Evolutionary conservation across 2,888 invertebrate genomes (phyloP), one percentile per base, ranked within the genome.

Genomic region (Hyposoter dolosus): DNA sequence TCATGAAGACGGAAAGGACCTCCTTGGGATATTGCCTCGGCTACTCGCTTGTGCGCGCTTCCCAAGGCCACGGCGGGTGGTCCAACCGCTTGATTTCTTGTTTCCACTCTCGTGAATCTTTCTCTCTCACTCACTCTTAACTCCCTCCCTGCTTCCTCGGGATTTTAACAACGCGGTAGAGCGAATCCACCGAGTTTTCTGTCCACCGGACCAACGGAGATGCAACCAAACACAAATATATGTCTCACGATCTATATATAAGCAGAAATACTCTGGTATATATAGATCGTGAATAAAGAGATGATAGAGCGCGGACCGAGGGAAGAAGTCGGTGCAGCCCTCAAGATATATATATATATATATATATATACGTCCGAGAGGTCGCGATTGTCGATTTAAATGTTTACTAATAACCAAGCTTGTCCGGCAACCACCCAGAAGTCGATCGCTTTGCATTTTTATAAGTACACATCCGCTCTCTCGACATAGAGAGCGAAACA

Each of bases 371-470:
- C 28, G 53, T 74, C 68, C 65, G 85, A 75, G 80, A 88, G 86
- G 85, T 90, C 92, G 92, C 92, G 92, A 94, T 93, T 93, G 93
- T 93, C 93, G 93, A 94, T 94, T 94, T 93, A 93, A 93, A 94
- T 94, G 94, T 94, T 94, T 94, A 94, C 94, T 94, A 94, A 94
- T 94, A 94, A 94, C 93, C 93, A 93, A 89, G 90, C 93, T 93
- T 94, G 94, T 93, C 92, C 91, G 90, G 92, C 93, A 94, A 92
- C 94, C 94, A 93, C 94, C 94, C 94, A 94, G 93, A 94, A 94
- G 93, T 91, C 91, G 90, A 90, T 91, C 90, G 91, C 92, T 94
- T 93, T 93, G 93, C 93, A 94, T 94, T 94, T 94, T 93, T 93
- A 93, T 93, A 94, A 93, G 93, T 93, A 93, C 93, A 90, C 88